A percentile compares a stretch with the other conserved stretches of the same genome.
These are phyloP conservation scores for Recurvirostra avosetta DNA, from an alignment of 2,113 vertebrate genomes.

Conservation along the genomic window DNA sequence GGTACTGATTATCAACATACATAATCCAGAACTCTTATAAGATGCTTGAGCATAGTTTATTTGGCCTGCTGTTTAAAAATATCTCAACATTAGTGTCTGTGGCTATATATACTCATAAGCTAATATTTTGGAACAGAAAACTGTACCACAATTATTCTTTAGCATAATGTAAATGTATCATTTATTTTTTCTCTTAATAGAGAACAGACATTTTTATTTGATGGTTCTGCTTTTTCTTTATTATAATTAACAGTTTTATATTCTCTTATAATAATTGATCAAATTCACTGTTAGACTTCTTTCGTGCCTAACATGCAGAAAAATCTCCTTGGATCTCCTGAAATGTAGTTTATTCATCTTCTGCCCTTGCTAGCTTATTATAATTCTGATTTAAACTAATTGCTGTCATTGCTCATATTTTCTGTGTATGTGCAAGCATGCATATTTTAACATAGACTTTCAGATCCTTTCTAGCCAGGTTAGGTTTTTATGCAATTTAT, in stretches of 20 bases:
- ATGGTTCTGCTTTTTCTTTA: not conserved
- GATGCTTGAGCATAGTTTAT: not conserved
- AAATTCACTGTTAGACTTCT: not conserved
- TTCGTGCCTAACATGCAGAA: not conserved
- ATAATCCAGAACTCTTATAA: not conserved
- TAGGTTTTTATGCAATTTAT: not conserved
- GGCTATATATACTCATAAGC: not conserved
- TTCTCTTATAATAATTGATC: not conserved
- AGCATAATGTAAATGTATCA: not conserved
- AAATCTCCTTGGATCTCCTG: not conserved
- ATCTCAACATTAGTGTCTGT: not conserved
- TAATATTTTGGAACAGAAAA: not conserved
- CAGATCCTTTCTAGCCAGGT: not conserved
- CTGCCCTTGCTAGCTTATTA: not conserved
- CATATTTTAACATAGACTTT: not conserved
- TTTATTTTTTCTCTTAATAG: not conserved
- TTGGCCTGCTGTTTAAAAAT: not conserved
- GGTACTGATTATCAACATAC: not conserved
- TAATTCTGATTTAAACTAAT: not conserved
- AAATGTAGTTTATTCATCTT: not conserved
- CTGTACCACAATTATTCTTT: not conserved
- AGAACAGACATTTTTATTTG: not conserved
- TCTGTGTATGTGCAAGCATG: not conserved
- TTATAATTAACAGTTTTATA: not conserved
- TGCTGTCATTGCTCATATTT: not conserved